phyloP scores from a whole-genome alignment of 1,140 invertebrate genomes.

The Musca domestica region DNA sequence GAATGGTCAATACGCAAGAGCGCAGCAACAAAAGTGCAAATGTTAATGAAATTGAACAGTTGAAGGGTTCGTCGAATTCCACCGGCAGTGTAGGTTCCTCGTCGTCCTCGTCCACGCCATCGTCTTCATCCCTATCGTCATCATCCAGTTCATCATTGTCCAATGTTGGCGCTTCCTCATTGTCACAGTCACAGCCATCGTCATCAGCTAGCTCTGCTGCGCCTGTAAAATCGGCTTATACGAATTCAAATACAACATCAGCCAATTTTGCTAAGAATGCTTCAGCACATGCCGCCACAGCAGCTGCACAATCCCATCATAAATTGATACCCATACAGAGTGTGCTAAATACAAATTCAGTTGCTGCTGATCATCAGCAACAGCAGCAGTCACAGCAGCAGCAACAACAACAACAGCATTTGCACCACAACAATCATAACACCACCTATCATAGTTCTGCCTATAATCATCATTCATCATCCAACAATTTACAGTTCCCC shows the following conservation, averaged over 20 bases:
- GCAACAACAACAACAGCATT: slow-evolving; percentile 13
- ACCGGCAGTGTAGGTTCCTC: slow-evolving; percentile 7
- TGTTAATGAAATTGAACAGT: slow-evolving; percentile 19
- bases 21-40: slow-evolving; percentile 15
- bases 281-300: slow-evolving; percentile 2
- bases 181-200: not conserved
- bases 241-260: not conserved
- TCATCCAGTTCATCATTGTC: slow-evolving; percentile 1
- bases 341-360: slow-evolving; percentile 24
- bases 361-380: slow-evolving; percentile 19
- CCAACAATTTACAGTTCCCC: not conserved
- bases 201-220: not conserved
- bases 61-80: slow-evolving; percentile 10
- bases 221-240: slow-evolving; percentile 11
- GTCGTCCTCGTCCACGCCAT: not conserved
- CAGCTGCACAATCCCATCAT: slow-evolving; percentile 20
- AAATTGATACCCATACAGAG: slow-evolving; percentile 29
- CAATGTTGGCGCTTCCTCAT: not conserved
- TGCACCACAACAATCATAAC: slow-evolving; percentile 6
- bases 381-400: slow-evolving; percentile 8
- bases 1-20: slow-evolving; percentile 22
- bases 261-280: slow-evolving; percentile 18
- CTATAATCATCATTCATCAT: slow-evolving; percentile 9
- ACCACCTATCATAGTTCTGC: slow-evolving; percentile 16
- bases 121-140: not conserved